A percentile compares a stretch with the other conserved stretches of the same genome.
phyloP scores from a whole-genome alignment of 1,140 invertebrate genomes.

The Hylyphantes graminicola region DNA sequence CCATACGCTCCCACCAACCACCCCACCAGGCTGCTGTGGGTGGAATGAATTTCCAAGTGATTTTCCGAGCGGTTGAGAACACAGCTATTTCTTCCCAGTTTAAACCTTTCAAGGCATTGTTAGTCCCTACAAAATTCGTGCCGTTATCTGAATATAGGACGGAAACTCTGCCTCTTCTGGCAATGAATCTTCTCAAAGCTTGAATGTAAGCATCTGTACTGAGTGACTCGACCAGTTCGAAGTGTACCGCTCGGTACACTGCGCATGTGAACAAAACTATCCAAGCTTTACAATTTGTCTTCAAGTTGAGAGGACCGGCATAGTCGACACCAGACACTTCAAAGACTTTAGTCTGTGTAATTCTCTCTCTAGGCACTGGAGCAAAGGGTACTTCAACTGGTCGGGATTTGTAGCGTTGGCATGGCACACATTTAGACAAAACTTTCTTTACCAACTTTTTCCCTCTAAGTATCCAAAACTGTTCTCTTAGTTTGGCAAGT shows the following conservation, averaged over 20 bases:
- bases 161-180: constrained; percentile 63
- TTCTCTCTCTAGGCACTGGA: constrained; percentile 21
- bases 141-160: constrained; percentile 67
- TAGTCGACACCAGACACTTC: constrained; percentile 25
- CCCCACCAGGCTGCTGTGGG: constrained; percentile 13
- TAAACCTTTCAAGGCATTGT: constrained; percentile 11
- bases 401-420: not conserved
- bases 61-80: constrained; percentile 8
- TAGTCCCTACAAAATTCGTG: constrained; percentile 64
- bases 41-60: constrained; percentile 30
- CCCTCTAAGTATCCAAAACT: constrained; percentile 29
- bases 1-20: not conserved
- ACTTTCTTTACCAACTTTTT: constrained; percentile 25
- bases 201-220: constrained; percentile 64
- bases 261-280: constrained; percentile 34
- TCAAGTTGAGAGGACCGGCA: constrained; percentile 17
- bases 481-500: constrained; percentile 14
- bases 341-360: constrained; percentile 7
- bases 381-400: not conserved
- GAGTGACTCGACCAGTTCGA: constrained; percentile 66
- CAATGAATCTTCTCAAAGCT: constrained; percentile 65
- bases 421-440: constrained; percentile 1
- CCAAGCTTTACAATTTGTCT: constrained; percentile 13
- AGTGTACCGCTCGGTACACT: constrained; percentile 61
- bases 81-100: constrained; percentile 16